Evolutionary conservation across 2,888 invertebrate genomes (phyloP), one percentile per base, ranked within the genome.

Genomic region (Diaperis boleti): DNA sequence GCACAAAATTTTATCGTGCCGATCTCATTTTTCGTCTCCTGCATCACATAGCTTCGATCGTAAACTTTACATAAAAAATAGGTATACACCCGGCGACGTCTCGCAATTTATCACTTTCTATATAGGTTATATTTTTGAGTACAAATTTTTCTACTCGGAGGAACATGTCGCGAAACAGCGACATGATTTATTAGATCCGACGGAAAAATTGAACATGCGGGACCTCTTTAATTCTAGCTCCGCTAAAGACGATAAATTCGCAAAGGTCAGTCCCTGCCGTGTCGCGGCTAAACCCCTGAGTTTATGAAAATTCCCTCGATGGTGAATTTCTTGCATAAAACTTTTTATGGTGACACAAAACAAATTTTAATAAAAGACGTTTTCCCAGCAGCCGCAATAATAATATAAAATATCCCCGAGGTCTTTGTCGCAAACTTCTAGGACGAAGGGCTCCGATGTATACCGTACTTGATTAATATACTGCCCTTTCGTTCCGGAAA

Each of bases 401-500:
- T 73, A 72, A 73, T 67, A 69, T 68, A 67, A 71, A 70, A 70
- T 68, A 69, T 69, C 69, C 68, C 59, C 62, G 49, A 65, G 71
- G 68, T 47, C 41, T 37, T 52, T 60, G 54, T 44, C 60, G 50
- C 20, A 57, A 47, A 31, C 42, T 56, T 49, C 64, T 49, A 59
- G 60, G 62, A 61, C 61, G 63, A 62, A 65, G 67, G 62, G 66
- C 66, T 65, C 65, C 62, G 69, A 68, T 67, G 68, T 66, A 69
- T 64, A 61, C 64, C 66, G 63, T 64, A 59, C 70, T 70, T 74
- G 74, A 74, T 74, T 74, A 74, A 74, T 74, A 72, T 70, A 73
- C 68, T 68, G 70, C 68, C 72, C 72, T 70, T 73, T 70, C 72
- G 72, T 68, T 73, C 74, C 72, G 73, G 73, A 74, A 69, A 70